Evolutionary conservation across 2,113 vertebrate species (phyloP), one percentile per base, ranked within the genome.

Genomic region (Hassar affinis): DNA sequence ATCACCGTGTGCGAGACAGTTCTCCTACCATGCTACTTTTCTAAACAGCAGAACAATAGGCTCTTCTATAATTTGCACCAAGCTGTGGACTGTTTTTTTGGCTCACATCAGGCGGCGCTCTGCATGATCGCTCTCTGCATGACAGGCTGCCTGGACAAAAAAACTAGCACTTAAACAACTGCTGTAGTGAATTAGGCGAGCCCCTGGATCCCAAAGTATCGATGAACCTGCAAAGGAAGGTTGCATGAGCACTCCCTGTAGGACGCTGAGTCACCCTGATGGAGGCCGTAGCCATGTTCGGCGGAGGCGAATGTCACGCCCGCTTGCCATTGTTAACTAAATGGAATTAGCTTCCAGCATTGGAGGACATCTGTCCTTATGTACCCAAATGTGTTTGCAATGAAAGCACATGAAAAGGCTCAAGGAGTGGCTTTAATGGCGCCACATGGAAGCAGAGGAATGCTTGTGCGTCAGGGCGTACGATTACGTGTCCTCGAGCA

Each of bases 141-240:
- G 86, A 71, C 66, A 11, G 33, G 69, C 66, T 10, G 52, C 52
- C 14, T 18, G 33, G 56, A 87, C 84, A 85, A 87, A 83, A 87
- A 85, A 80, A 80, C 38, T 27, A 80, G 84, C 84, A 80, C 82
- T 85, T 85, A 81, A 85, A 82, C 86, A 80, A 80, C 59, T 35
- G 61, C 84, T 71, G 77, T 35, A 76, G 72, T 83, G 81, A 83
- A 77, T 87, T 81, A 81, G 78, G 49, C 27, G 4, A 80, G 57
- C 66, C 77, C 81, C 84, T 52, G 33, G 78, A 75, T 30, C 54
- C 59, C 61, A 54, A 57, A 83, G 81, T 49, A 56, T 85, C 86
- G 83, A 87, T 87, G 74, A 84, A 80, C 79, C 69, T 33, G 84
- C 57, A 69, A 87, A 66, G 27, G 22, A 71, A 66, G 74, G 64